Conservation (phyloP, 1,140 invertebrate genomes). For the Drosophila arizonae region DNA sequence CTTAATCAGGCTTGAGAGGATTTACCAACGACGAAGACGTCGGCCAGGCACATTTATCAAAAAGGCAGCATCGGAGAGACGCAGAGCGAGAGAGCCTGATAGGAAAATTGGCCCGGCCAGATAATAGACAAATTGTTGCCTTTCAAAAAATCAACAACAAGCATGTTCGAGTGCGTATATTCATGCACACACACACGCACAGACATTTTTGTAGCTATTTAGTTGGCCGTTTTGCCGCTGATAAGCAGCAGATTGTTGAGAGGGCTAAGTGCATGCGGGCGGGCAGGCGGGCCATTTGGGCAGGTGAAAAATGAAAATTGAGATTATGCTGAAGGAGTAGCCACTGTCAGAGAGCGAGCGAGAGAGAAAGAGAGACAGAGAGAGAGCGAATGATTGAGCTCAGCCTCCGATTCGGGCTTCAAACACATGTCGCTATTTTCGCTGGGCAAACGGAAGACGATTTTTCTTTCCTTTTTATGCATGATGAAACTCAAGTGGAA, state of each 20-base stretch:
- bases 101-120: conserved; percentile 55
- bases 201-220: conserved; percentile 20
- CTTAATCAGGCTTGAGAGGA: conserved; percentile 78
- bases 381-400: neutral
- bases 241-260: conserved; percentile 57
- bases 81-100: conserved; percentile 9
- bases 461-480: conserved; percentile 47
- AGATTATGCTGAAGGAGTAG: conserved; percentile 55
- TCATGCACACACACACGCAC: neutral
- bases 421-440: conserved; percentile 70
- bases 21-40: conserved; percentile 48
- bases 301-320: conserved; percentile 79
- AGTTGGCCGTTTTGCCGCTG: conserved; percentile 57
- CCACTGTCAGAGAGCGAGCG: neutral
- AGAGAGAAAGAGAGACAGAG: neutral
- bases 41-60: conserved; percentile 48
- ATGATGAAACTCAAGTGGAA: conserved; percentile 75
- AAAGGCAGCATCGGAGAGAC: conserved; percentile 26
- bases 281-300: conserved; percentile 52
- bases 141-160: conserved; percentile 20
- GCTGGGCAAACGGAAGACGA: conserved; percentile 64
- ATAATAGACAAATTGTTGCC: conserved; percentile 75
- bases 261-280: conserved; percentile 72
- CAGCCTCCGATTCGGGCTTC: conserved; percentile 41
- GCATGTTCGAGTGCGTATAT: conserved; percentile 8